These are phyloP conservation scores for Fukomys damarensis DNA, from an alignment of 2,113 vertebrate species.

Conservation along the genomic window DNA sequence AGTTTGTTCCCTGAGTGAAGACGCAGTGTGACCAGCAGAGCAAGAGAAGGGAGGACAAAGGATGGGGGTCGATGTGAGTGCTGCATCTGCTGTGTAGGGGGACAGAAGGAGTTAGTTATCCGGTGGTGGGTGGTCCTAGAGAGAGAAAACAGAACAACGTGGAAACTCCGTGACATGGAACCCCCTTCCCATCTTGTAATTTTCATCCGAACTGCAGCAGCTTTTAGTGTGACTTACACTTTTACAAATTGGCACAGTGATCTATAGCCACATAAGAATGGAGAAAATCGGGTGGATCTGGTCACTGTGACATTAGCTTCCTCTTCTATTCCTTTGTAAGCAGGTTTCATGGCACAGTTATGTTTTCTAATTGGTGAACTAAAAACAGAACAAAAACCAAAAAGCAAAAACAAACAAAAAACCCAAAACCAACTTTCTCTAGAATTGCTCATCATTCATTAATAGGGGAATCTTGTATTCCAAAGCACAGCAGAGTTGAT, in stretches of 20 bases:
- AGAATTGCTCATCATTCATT: not conserved
- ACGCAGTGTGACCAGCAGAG: not conserved
- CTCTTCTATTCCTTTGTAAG: conserved; percentile 58
- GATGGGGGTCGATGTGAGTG: not conserved
- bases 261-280: not conserved
- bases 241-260: conserved; percentile 37
- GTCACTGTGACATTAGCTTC: conserved; percentile 66
- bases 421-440: conserved; percentile 4
- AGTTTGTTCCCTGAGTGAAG: not conserved
- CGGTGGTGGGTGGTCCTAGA: not conserved
- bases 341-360: conserved; percentile 38
- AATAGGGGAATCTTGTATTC: not conserved
- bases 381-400: not conserved
- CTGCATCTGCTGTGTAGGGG: not conserved
- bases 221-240: conserved; percentile 39
- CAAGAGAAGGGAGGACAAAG: not conserved
- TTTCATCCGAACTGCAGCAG: not conserved
- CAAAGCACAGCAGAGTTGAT: not conserved
- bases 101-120: not conserved
- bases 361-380: conserved; percentile 52
- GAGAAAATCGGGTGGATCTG: not conserved
- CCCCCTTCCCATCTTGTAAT: not conserved
- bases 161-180: not conserved
- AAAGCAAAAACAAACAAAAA: not conserved
- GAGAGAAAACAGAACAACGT: not conserved